Evolutionary conservation across 2,888 invertebrate species (phyloP).

Genomic region (Pharmacophagus antenor): DNA sequence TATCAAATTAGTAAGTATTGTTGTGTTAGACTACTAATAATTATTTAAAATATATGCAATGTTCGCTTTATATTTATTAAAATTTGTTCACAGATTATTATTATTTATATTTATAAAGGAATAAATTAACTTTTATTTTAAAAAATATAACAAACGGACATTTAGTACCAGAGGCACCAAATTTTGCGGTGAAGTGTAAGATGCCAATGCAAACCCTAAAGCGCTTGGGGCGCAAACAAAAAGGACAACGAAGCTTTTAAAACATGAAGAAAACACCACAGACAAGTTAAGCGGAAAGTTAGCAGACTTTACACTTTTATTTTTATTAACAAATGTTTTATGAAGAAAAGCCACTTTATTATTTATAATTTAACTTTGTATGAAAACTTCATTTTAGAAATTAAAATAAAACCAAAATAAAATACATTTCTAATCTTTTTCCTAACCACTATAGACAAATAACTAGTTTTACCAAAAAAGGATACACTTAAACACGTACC

Average conservation of each 20-base stretch:
- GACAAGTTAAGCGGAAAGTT: conserved; percentile 77
- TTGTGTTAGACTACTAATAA: too few relatives aligned
- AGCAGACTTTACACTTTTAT: conserved; percentile 56
- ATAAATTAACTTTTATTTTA: background rate
- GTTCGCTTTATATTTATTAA: too few relatives aligned
- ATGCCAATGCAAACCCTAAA: conserved; percentile 72
- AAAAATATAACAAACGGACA: conserved; percentile 16
- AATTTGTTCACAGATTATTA: too few relatives aligned
- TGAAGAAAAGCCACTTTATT: conserved; percentile 11
- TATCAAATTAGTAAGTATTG: too few relatives aligned
- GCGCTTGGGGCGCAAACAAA: conserved; percentile 61
- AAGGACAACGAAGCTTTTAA: conserved; percentile 67
- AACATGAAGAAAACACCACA: conserved; percentile 76
- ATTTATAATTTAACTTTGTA: background rate
- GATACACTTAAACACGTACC: too few relatives aligned
- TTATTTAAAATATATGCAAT: too few relatives aligned
- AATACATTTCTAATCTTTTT: too few relatives aligned
- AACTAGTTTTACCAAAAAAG: too few relatives aligned
- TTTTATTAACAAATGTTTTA: conserved; percentile 65
- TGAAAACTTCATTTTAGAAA: background rate
- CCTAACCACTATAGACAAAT: too few relatives aligned
- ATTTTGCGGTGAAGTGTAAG: conserved; percentile 62
- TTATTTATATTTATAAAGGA: background rate
- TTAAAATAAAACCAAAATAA: background rate
- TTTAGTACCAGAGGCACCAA: conserved; percentile 26